A percentile compares a stretch with the other conserved stretches of the same genome.
phyloP scores from a whole-genome alignment of 2,888 invertebrate species.

The Taphrorychus bicolor region DNA sequence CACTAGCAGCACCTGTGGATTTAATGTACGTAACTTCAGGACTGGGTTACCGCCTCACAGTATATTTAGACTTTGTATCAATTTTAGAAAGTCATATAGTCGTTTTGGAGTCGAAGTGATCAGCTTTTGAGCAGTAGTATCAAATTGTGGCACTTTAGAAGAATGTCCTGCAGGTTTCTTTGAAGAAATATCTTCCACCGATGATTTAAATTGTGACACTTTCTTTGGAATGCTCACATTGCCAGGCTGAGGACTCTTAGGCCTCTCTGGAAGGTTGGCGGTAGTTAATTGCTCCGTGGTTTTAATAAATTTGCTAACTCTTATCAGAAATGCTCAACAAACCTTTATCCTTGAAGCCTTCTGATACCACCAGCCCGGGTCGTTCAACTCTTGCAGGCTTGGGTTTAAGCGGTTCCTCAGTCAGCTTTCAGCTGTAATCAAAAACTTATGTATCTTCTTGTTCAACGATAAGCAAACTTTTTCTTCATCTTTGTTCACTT shows the following conservation, averaged over 20 bases:
- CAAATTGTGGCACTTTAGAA: too few relatives aligned
- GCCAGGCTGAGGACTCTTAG: slow-evolving; percentile 56
- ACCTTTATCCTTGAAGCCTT: slow-evolving; percentile 67
- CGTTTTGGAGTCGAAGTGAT: too few relatives aligned
- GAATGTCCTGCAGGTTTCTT: too few relatives aligned
- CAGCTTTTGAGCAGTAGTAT: too few relatives aligned
- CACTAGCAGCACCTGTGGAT: too few relatives aligned
- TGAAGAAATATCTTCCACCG: slow-evolving; percentile 43
- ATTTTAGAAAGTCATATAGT: too few relatives aligned
- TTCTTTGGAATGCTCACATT: slow-evolving; percentile 64
- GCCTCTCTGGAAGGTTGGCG: slow-evolving; percentile 55
- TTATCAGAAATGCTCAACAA: slow-evolving; percentile 73
- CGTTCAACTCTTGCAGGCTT: slow-evolving; percentile 55
- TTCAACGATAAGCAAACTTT: slow-evolving; percentile 65
- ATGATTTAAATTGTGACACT: slow-evolving; percentile 59
- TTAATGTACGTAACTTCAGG: too few relatives aligned
- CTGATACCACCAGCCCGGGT: slow-evolving; percentile 64
- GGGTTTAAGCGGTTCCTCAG: slow-evolving; percentile 49
- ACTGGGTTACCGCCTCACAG: too few relatives aligned
- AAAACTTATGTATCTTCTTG: slow-evolving; percentile 63
- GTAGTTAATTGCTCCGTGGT: slow-evolving; percentile 69
- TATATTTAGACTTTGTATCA: too few relatives aligned
- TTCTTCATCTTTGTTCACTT: slow-evolving; percentile 57
- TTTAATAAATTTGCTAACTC: slow-evolving; percentile 70
- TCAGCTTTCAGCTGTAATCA: slow-evolving; percentile 57